phyloP scores from a whole-genome alignment of 2,888 invertebrate species.

The Himalopsyche anomala region DNA sequence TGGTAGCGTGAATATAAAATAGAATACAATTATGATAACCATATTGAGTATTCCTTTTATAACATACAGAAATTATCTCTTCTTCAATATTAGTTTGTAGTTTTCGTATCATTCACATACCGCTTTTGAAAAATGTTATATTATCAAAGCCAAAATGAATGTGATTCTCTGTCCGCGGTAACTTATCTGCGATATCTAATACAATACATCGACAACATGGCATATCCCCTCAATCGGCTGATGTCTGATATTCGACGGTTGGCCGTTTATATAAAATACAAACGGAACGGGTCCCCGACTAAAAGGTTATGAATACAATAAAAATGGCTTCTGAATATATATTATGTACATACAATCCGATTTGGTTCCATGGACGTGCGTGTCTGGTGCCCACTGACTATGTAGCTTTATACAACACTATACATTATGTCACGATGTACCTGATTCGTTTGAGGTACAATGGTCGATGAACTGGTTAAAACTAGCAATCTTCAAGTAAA shows the following conservation, averaged over 20 bases:
- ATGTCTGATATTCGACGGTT: slow-evolving; percentile 22
- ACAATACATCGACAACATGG: slow-evolving; percentile 25
- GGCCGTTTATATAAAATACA: slow-evolving; percentile 26
- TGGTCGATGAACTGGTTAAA: not conserved
- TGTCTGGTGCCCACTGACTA: slow-evolving; percentile 4
- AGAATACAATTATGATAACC: too few species aligned
- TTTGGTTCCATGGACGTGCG: slow-evolving; percentile 22
- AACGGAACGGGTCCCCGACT: slow-evolving; percentile 26
- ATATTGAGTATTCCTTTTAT: too few species aligned
- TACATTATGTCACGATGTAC: not conserved
- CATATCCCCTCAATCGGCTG: not conserved
- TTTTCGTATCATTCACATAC: too few species aligned
- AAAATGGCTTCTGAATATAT: slow-evolving; percentile 31
- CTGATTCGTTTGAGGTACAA: not conserved
- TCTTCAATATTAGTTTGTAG: too few species aligned
- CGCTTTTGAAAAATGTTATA: too few species aligned
- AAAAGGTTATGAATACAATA: slow-evolving; percentile 34
- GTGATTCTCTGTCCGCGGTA: too few species aligned
- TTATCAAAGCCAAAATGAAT: too few species aligned
- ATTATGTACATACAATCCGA: slow-evolving; percentile 22
- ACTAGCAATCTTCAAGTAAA: too few species aligned
- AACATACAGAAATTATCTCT: too few species aligned
- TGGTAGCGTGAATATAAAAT: too few species aligned
- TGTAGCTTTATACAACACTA: slow-evolving; percentile 14
- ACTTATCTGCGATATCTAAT: not conserved